Evolutionary conservation across 2,888 invertebrate genomes (phyloP).

Genomic region (Hirtodrosophila trivittata): DNA sequence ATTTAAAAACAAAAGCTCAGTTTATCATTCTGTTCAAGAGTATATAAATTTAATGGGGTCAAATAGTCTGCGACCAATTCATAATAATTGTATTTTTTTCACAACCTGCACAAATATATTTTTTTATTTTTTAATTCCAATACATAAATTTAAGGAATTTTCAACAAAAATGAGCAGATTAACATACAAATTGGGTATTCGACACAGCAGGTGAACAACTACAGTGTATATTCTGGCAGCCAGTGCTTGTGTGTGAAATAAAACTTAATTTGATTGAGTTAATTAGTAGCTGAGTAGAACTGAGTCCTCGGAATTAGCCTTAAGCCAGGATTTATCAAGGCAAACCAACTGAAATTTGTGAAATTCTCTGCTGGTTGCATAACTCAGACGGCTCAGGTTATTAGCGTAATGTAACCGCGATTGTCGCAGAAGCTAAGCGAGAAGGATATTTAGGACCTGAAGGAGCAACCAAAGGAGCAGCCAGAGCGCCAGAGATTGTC

Average conservation of each 20-base stretch:
- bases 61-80: no score
- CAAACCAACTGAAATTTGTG: constrained; percentile 38
- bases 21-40: no score
- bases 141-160: no score
- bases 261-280: constrained; percentile 21
- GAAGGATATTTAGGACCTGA: constrained; percentile 11
- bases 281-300: constrained; percentile 47
- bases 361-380: constrained; percentile 47
- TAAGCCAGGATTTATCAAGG: constrained; percentile 27
- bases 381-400: constrained; percentile 73
- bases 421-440: constrained; percentile 51
- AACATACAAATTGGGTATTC: no score
- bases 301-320: constrained; percentile 32
- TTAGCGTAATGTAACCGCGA: constrained; percentile 75
- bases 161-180: no score
- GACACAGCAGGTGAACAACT: no score
- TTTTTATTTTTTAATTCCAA: no score
- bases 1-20: no score
- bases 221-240: no score
- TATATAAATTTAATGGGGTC: no score
- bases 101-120: no score
- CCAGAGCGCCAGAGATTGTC: constrained; percentile 61
- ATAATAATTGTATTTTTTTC: no score
- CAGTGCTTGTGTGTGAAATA: neutral
- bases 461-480: constrained; percentile 20